Conservation (phyloP, 2,797 vertebrate genomes). For the Eospalax fontanierii region DNA sequence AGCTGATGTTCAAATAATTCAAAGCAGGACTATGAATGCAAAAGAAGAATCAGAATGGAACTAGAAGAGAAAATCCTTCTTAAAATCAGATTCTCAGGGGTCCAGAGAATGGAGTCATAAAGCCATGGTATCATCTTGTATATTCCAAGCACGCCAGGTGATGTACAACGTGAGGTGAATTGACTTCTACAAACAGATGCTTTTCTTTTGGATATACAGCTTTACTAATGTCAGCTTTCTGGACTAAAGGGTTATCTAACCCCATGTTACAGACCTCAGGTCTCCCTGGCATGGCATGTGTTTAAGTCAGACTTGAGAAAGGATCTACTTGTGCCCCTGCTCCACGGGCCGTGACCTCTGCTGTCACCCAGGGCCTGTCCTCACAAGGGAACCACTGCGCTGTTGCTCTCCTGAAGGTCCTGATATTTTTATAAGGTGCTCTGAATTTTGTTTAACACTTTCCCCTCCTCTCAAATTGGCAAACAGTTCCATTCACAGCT, state of each 20-base stretch:
- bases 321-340: not conserved
- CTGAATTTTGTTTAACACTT: not conserved
- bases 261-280: not conserved
- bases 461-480: not conserved
- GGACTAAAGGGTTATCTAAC: not conserved
- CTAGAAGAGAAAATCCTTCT: not conserved
- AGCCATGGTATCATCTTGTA: not conserved
- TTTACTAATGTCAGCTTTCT: not conserved
- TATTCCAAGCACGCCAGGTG: not conserved
- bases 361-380: not conserved
- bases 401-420: not conserved
- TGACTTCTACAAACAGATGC: not conserved
- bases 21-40: not conserved
- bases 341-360: not conserved
- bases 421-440: not conserved
- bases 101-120: not conserved
- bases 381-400: not conserved
- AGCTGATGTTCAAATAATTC: not conserved
- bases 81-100: not conserved
- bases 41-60: not conserved
- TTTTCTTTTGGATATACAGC: not conserved
- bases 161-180: not conserved
- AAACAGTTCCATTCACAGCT: not conserved
- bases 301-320: not conserved
- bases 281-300: not conserved